Evolutionary conservation across 2,113 vertebrate species (phyloP).

Genomic region (Amazona guildingii): DNA sequence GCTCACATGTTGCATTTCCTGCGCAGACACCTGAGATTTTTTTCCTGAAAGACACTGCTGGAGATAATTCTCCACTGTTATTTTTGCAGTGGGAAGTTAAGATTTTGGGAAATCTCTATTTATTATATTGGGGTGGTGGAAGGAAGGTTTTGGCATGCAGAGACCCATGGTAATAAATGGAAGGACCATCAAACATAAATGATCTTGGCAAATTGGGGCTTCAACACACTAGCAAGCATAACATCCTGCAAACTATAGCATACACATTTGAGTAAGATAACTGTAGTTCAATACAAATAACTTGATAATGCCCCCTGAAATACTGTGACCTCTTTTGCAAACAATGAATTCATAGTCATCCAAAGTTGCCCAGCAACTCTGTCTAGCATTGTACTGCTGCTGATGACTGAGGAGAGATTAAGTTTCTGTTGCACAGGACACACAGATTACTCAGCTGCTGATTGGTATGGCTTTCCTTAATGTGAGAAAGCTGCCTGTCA

Average conservation of each 20-base stretch:
- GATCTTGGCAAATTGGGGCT: not conserved
- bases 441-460: not conserved
- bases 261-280: not conserved
- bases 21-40: not conserved
- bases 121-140: not conserved
- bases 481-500: not conserved
- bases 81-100: not conserved
- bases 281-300: not conserved
- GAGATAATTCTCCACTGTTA: not conserved
- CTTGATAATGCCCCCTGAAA: not conserved
- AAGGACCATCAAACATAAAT: not conserved
- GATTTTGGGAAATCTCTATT: not conserved
- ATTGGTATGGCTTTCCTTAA: not conserved
- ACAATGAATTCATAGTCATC: accelerated
- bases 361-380: not conserved
- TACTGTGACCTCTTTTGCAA: not conserved
- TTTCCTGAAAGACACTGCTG: not conserved
- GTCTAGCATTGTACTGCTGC: not conserved
- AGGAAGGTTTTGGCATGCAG: not conserved
- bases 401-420: not conserved
- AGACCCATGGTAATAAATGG: not conserved
- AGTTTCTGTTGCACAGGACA: not conserved
- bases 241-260: not conserved
- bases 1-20: not conserved
- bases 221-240: not conserved